Evolutionary conservation across 2,113 vertebrate genomes (phyloP).

Genomic region (Trematocara macrostoma): DNA sequence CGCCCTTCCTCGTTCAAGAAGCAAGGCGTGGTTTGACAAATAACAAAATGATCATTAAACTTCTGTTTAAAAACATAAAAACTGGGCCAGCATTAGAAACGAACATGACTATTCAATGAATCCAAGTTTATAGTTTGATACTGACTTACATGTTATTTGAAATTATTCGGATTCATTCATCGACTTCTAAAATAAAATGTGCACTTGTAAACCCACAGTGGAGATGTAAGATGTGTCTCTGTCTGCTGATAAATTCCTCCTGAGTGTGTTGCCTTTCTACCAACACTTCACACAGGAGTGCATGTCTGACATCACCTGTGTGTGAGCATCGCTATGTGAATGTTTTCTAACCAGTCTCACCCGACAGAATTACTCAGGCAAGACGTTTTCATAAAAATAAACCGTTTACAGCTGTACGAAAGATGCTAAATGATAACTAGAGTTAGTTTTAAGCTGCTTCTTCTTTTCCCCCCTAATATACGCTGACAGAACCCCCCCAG

Average conservation of each 20-base stretch:
- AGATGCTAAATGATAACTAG: no score
- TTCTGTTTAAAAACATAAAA: neutral
- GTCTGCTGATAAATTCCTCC: neutral
- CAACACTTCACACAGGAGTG: neutral
- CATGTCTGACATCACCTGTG: neutral
- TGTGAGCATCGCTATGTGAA: neutral
- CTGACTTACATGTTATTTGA: neutral
- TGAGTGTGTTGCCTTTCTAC: neutral
- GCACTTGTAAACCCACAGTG: neutral
- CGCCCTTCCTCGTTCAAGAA: neutral
- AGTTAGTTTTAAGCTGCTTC: neutral
- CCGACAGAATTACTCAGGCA: neutral
- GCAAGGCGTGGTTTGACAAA: neutral
- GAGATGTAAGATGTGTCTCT: neutral
- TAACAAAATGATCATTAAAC: neutral
- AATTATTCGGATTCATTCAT: neutral
- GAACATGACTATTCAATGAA: neutral
- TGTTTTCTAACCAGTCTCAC: neutral
- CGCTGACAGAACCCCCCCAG: accelerated
- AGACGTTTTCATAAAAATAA: neutral
- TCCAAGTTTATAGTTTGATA: neutral
- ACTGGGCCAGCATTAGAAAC: accelerated
- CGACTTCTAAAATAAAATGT: neutral
- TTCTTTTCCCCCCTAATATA: neutral
- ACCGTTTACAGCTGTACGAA: neutral